phyloP scores from a whole-genome alignment of 2,888 invertebrate species.

The Andrena flavipes region DNA sequence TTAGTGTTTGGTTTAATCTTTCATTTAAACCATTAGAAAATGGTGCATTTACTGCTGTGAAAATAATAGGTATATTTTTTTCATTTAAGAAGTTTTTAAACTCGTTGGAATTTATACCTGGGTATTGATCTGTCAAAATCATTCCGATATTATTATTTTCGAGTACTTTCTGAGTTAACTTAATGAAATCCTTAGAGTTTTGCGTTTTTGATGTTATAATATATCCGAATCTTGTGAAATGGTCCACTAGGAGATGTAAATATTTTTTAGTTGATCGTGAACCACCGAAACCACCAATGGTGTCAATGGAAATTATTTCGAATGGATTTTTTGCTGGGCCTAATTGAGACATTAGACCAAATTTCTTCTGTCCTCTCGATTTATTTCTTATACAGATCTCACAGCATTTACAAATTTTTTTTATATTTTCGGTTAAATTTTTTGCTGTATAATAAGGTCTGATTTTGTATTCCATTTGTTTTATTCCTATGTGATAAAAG shows the following conservation, averaged over 20 bases:
- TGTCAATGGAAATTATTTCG: constrained; percentile 66
- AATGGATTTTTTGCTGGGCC: constrained; percentile 58
- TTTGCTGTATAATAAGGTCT: too few relatives aligned
- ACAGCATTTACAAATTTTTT: too few relatives aligned
- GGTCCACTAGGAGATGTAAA: constrained; percentile 29
- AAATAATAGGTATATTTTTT: too few relatives aligned
- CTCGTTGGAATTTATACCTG: constrained; percentile 17
- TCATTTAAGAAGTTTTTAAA: constrained; percentile 22
- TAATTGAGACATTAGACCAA: constrained; percentile 50
- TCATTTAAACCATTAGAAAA: too few relatives aligned
- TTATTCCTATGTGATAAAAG: too few relatives aligned
- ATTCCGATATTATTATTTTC: constrained; percentile 57
- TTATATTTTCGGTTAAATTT: too few relatives aligned
- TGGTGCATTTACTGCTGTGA: too few relatives aligned
- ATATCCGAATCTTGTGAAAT: background rate
- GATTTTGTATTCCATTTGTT: too few relatives aligned
- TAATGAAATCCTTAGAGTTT: constrained; percentile 46
- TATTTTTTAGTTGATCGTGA: constrained; percentile 61
- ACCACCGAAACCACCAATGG: constrained; percentile 62
- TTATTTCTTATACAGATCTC: too few relatives aligned
- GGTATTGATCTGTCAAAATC: constrained; percentile 22
- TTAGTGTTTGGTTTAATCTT: background rate
- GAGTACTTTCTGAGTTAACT: constrained; percentile 42
- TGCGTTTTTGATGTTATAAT: constrained; percentile 44
- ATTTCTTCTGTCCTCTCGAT: too few relatives aligned